A percentile compares a stretch with the other conserved stretches of the same genome.
Evolutionary conservation across 2,888 invertebrate genomes (phyloP).

Genomic region (Melitaea athalia): DNA sequence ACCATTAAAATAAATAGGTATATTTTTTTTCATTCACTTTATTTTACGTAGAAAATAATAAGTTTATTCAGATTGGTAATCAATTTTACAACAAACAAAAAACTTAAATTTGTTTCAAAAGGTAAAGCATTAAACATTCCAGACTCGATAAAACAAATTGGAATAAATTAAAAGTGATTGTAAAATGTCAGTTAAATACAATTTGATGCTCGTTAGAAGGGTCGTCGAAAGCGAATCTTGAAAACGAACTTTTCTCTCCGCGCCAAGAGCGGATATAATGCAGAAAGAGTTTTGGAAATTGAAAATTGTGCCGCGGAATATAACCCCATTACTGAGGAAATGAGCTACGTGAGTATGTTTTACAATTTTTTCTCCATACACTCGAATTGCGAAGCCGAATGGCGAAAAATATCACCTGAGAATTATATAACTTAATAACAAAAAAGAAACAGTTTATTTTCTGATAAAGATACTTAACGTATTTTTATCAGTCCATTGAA

Average conservation of each 20-base stretch:
- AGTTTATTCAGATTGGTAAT: no score
- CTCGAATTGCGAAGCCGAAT: conserved; percentile 33
- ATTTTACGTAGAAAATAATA: no score
- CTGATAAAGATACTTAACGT: no score
- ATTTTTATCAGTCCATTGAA: no score
- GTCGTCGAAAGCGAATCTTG: conserved; percentile 30
- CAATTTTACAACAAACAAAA: background rate
- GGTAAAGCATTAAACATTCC: background rate
- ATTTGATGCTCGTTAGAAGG: conserved; percentile 40
- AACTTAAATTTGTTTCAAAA: background rate
- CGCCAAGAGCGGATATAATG: conserved; percentile 65
- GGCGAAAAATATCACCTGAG: conserved; percentile 32
- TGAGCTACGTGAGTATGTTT: conserved; percentile 78
- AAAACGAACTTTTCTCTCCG: conserved; percentile 52
- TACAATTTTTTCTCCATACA: conserved; percentile 56
- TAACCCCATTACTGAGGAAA: conserved; percentile 79
- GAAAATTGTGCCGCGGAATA: conserved; percentile 79
- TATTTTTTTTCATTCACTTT: no score
- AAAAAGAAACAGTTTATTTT: background rate
- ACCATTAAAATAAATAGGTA: no score
- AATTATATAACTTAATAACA: conserved; percentile 22
- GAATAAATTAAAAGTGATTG: conserved; percentile 14
- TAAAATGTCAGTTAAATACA: conserved; percentile 28
- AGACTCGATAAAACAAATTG: conserved; percentile 4
- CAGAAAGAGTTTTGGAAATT: conserved; percentile 77